These are phyloP conservation scores for Bruchidius siliquastri DNA, from an alignment of 2,888 invertebrate species.

Conservation along the genomic window DNA sequence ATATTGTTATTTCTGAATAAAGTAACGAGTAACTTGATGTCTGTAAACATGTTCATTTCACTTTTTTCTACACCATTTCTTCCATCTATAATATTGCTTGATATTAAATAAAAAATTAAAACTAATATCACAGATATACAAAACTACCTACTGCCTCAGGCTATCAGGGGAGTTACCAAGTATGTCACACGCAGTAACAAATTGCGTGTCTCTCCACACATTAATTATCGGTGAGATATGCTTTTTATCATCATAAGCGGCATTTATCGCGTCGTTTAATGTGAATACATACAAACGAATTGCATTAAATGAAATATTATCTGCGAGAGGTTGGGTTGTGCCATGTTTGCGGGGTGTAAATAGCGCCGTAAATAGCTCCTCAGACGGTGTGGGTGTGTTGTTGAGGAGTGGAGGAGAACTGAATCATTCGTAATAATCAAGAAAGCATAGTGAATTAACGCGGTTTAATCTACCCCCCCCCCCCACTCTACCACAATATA, in stretches of 20 bases:
- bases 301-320: neutral
- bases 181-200: neutral
- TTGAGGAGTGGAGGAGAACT: neutral
- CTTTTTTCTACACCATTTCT: no score
- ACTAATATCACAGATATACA: no score
- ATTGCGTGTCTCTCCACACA: neutral
- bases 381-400: neutral
- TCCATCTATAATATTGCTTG: no score
- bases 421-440: neutral
- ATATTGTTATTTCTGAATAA: no score
- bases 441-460: neutral
- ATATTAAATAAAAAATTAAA: no score
- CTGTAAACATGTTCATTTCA: no score
- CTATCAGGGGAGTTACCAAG: no score
- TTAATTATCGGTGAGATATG: neutral
- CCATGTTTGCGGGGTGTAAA: neutral
- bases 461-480: neutral
- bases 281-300: neutral
- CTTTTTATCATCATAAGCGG: neutral
- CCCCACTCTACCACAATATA: neutral
- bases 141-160: no score
- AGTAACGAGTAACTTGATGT: no score
- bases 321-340: neutral
- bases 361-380: neutral
- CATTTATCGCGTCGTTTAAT: neutral